Conservation (phyloP, 1,140 invertebrate genomes). For the Goniozus legneri region DNA sequence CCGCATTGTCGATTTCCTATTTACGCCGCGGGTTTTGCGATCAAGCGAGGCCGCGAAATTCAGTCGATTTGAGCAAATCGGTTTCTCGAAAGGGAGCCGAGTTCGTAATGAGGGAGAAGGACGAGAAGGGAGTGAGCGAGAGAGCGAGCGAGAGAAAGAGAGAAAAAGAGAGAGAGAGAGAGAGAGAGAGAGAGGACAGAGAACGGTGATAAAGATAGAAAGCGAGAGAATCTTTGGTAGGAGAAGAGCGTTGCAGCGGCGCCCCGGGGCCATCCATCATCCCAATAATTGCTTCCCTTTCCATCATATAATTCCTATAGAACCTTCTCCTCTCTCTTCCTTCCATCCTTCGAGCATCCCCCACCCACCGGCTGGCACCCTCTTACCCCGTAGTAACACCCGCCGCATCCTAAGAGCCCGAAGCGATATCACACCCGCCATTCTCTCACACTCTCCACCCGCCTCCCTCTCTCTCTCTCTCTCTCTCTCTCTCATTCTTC, state of each 20-base stretch:
- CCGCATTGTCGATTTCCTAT: no score
- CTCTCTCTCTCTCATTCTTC: neutral
- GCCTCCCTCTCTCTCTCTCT: neutral
- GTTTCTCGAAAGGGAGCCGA: neutral
- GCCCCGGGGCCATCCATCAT: constrained; percentile 52
- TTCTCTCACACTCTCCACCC: constrained; percentile 12
- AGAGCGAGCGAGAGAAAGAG: constrained; percentile 13
- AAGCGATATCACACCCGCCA: constrained; percentile 26
- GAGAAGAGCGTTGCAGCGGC: constrained; percentile 40
- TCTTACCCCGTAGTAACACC: constrained; percentile 20
- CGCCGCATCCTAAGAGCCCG: constrained; percentile 20
- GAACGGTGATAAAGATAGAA: constrained; percentile 11
- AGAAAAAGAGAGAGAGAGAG: constrained; percentile 17
- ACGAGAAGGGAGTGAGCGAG: constrained; percentile 1
- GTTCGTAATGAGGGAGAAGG: constrained; percentile 18
- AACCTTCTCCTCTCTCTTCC: constrained; percentile 27
- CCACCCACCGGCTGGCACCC: constrained; percentile 13
- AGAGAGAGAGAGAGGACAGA: constrained; percentile 26
- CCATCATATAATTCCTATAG: constrained; percentile 51
- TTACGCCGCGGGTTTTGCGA: neutral
- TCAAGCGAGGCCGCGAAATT: constrained; percentile 10
- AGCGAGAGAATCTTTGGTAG: constrained; percentile 44
- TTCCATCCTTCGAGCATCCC: constrained; percentile 3
- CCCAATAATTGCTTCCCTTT: constrained; percentile 54
- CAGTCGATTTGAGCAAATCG: constrained; percentile 8